Evolutionary conservation across 2,797 vertebrate species (phyloP), one percentile per base, ranked within the genome.

Genomic region (Chiroxiphia lanceolata): DNA sequence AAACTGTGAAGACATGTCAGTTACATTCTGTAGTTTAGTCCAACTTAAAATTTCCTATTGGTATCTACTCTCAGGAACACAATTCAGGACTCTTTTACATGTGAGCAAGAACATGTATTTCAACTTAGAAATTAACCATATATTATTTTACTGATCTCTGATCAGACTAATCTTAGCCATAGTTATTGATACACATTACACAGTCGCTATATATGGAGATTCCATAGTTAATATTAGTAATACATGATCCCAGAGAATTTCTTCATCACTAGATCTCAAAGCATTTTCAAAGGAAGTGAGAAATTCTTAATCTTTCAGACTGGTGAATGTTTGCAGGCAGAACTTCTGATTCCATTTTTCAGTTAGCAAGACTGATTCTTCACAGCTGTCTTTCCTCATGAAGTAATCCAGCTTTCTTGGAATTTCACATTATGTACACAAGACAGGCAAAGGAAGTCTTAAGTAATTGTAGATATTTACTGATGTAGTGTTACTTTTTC

Each of bases 351-450:
- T 80, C 23, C 10, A 3, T 88, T 86, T 89, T 88, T 70, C 23
- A 79, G 31, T 70, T 70, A 60, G 63, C n/a, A 88, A 89, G 38
- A 57, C n/a, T 34, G 53, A 70, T 76, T 85, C 18, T 76, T 93
- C 42, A 12, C 31, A 54, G 27, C 29, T 74, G 77, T 78, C 17
- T 81, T 90, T 63, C 13, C 31, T 15, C 0, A 0, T 8, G 3
- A 76, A 78, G 33, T 34, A 86, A 69, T 69, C 20, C 54, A 80
- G 12, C 34, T 89, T 42, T 59, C 65, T 40, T 86, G 54, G 75
- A 71, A 34, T 81, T 53, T 54, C 53, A 31, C 31, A 10, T 48
- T 2, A 16, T 10, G 22, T 59, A 11, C 36, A 63, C 22, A 59
- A 57, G 54, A 44, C 13, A 61, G 33, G 33, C 56, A 72, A 9